Base-by-base conservation (phyloP, 92 coral and sea anemone genomes). In the Paragorgia papillata region DNA sequence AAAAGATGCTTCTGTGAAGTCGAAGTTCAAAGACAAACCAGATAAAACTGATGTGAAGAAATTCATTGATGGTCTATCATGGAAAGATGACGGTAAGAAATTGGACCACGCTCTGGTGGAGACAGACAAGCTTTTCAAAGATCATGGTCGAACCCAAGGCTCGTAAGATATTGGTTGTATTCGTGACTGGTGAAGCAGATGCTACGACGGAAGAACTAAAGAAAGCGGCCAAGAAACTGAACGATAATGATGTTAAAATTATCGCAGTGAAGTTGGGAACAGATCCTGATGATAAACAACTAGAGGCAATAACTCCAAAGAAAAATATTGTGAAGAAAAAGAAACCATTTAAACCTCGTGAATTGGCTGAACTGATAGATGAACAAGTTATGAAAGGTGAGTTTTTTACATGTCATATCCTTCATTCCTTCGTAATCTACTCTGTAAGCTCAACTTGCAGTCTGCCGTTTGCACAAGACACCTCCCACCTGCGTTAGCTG, bases 211-310 rank as follows among this genome's bases (percentile, higher is more conserved):
- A 66, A 13, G 86, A 75, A 26, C 58, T 90, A n/a, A 75, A 80
- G 46, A 57, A n/a, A 17, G 89, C 90, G 54, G 89, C 84, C 13
- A 86, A 79, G 27, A 77, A 66, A 20, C 48, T 90, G 73, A 74
- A 70, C 26, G 69, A 79, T 2, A 69, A 63, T 28, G 73, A 55
- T 10, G 83, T 92, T 17, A 88, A 65, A n/a, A 79, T 88, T 22
- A 75, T 92, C 41, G 96, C 89, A 33, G 96, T 92, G 60, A 88
- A 92, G 3, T 43, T 92, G 43, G 97, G 97, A 20, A 66, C 76
- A 19, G 81, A 37, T 31, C 86, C 91, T 63, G 83, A 82, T 68
- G 73, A 73, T 32, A 53, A 28, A 4, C 57, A 67, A 51, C 66
- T 89, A 44, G 73, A 60, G 74, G 50, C 62, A 35, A 69, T 81